Conservation (phyloP, 1,140 invertebrate genomes). For the Anagrus nilaparvatae region DNA sequence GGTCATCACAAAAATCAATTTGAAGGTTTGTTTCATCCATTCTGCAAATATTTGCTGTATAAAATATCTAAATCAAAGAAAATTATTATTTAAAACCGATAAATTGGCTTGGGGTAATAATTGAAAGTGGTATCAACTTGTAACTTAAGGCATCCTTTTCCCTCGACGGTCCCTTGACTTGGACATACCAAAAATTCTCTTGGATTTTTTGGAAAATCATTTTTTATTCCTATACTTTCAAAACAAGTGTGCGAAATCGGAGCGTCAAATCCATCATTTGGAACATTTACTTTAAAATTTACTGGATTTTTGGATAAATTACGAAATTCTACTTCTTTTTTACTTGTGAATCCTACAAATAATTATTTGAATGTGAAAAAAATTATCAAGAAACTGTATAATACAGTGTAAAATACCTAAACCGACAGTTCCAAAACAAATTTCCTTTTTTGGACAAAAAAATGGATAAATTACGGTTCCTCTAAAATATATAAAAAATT, state of each 20-base stretch:
- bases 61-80: constrained; percentile 20
- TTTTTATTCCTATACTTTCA: constrained; percentile 18
- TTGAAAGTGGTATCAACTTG: constrained; percentile 18
- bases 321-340: constrained; percentile 20
- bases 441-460: too few relatives aligned
- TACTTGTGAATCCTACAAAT: constrained; percentile 24
- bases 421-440: too few relatives aligned
- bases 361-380: background rate
- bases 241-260: constrained; percentile 26
- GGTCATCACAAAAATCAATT: constrained; percentile 24
- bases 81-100: constrained; percentile 8
- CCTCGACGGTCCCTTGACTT: constrained; percentile 20
- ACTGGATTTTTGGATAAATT: constrained; percentile 31
- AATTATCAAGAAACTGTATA: background rate
- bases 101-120: constrained; percentile 18
- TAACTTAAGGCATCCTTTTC: constrained; percentile 22
- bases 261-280: constrained; percentile 27
- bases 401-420: constrained; percentile 9
- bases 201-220: constrained; percentile 22
- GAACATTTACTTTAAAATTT: constrained; percentile 21
- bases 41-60: constrained; percentile 25
- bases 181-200: constrained; percentile 30
- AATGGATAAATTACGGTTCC: constrained; percentile 36
- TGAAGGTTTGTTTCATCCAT: constrained; percentile 15
- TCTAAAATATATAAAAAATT: constrained; percentile 24